Evolutionary conservation across 1,140 invertebrate species (phyloP).

Genomic region (Papilio machaon): DNA sequence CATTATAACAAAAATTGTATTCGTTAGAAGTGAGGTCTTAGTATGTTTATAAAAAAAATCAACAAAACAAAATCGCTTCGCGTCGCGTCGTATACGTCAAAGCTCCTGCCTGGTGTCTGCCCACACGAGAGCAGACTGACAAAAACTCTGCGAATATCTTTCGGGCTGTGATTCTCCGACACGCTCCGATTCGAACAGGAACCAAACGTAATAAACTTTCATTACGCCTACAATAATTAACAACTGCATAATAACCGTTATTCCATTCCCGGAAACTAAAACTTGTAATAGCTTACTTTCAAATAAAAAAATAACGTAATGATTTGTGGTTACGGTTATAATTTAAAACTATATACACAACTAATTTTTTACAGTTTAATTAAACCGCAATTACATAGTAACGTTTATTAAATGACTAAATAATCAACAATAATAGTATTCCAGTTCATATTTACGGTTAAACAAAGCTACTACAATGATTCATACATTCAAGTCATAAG

Average conservation of each 20-base stretch:
- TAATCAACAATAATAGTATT: background rate
- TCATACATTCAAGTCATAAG: constrained; percentile 23
- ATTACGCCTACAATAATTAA: constrained; percentile 28
- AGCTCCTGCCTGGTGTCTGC: constrained; percentile 58
- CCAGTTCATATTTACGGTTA: background rate
- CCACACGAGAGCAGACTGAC: constrained; percentile 49
- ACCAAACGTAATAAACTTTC: constrained; percentile 38
- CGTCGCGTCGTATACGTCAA: constrained; percentile 49
- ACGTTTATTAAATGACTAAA: background rate
- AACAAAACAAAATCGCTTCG: constrained; percentile 41
- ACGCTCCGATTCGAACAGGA: constrained; percentile 39
- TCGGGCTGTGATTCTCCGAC: constrained; percentile 10
- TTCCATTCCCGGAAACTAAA: constrained; percentile 12
- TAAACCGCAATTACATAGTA: background rate
- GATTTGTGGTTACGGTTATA: background rate
- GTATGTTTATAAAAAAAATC: constrained; percentile 53
- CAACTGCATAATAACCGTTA: constrained; percentile 32
- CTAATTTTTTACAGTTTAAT: background rate
- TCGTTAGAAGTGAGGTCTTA: constrained; percentile 51
- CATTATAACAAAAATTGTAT: constrained; percentile 60
- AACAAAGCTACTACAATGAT: background rate
- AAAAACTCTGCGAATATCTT: constrained; percentile 58
- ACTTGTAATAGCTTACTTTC: background rate
- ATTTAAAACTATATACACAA: background rate
- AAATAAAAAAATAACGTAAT: constrained; percentile 3